Evolutionary conservation across 2,113 vertebrate species (phyloP), one percentile per base, ranked within the genome.

Genomic region (Trematomus loennbergii): DNA sequence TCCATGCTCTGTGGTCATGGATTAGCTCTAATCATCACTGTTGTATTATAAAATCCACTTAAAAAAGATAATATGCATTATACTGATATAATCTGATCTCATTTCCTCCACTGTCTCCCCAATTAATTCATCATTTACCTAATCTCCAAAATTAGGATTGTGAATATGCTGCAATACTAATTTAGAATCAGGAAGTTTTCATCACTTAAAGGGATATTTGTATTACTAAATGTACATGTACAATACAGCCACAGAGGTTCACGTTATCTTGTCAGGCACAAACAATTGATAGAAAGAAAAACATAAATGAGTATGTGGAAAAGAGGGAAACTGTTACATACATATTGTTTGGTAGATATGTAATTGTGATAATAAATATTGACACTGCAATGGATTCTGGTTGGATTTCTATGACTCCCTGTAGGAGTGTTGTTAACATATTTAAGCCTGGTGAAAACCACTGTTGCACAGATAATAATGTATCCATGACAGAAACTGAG

Each of bases 21-120:
- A 92, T 91, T 91, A 88, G 75, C 80, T 72, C 63, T 62, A 90
- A 89, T 92, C 81, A 93, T 78, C 57, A 16, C 71, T 67, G 77
- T 50, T 86, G 62, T 84, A 72, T 83, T 87, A 71, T 54, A 66
- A 86, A 88, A 92, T 88, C 89, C 75, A 66, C 81, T 75, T 81
- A 45, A 84, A 88, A 88, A 75, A 67, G 52, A 68, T 76, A 82
- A 87, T 84, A 78, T 83, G 70, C 83, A 83, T 88, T 79, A 68
- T 84, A 89, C 64, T 88, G 29, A 53, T 18, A 52, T 87, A 82
- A 85, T 91, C 88, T 89, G 72, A 91, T 90, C 79, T 78, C 46
- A 54, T 68, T 88, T 86, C 75, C 45, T 79, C 50, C 36, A 50
- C 66, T 68, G 63, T 78, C 73, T 81, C 77, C 57, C 66, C 58